Percentiles rank a stretch among this genome's conserved stretches.
phyloP scores from a whole-genome alignment of 2,888 invertebrate genomes.

The Calameuta filiformis region DNA sequence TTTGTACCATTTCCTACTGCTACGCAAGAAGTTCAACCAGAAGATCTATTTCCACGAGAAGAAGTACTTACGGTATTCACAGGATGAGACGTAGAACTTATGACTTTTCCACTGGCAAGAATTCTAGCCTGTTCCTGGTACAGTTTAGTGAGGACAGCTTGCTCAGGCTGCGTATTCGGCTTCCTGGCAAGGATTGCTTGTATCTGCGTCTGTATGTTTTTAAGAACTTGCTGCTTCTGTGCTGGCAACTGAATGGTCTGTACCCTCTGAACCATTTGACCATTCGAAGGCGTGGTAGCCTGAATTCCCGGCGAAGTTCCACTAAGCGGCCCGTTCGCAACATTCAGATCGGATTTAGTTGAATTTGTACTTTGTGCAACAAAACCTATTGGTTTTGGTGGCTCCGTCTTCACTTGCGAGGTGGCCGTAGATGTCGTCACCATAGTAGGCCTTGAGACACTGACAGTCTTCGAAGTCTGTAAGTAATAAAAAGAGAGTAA shows the following conservation, averaged over 20 bases:
- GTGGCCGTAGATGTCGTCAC: constrained; percentile 39
- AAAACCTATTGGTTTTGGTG: constrained; percentile 41
- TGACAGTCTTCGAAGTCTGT: constrained; percentile 50
- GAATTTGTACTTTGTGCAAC: constrained; percentile 49
- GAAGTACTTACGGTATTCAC: constrained; percentile 46
- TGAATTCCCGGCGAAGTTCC: constrained; percentile 43
- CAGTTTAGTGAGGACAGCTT: constrained; percentile 70
- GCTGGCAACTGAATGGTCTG: constrained; percentile 80
- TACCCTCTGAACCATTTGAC: constrained; percentile 70
- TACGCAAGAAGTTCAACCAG: not conserved
- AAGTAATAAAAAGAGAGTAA: constrained; percentile 19
- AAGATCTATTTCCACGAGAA: not conserved
- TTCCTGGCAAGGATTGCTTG: constrained; percentile 72
- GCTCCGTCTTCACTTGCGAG: constrained; percentile 45
- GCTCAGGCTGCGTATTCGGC: constrained; percentile 69
- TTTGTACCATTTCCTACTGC: not conserved
- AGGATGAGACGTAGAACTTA: constrained; percentile 60
- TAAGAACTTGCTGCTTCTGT: constrained; percentile 75
- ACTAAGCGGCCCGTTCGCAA: constrained; percentile 46
- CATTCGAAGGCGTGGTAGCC: constrained; percentile 48
- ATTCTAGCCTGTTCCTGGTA: constrained; percentile 79
- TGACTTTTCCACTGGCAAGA: constrained; percentile 76
- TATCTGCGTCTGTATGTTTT: constrained; percentile 71
- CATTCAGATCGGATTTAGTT: constrained; percentile 56
- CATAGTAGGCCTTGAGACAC: constrained; percentile 45